Base-by-base conservation (phyloP, 2,797 vertebrate species). In the Manis pentadactyla region DNA sequence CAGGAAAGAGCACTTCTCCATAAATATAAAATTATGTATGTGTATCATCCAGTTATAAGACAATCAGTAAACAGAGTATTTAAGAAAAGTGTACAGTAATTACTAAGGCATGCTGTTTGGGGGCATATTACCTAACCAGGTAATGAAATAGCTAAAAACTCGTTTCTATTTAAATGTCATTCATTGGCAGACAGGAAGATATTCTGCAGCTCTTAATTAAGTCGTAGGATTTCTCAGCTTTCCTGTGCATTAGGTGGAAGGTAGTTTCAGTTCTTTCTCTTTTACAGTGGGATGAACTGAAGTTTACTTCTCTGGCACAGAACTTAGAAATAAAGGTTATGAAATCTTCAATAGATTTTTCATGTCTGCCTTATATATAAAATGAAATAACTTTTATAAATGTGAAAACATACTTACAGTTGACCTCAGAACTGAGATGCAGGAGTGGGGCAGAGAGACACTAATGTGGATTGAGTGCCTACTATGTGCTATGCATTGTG, bases 11-110 rank as follows among this genome's bases (percentile, higher is more conserved):
- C 93, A 92, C 69, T 96, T 97, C 88, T 53, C 85, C 66, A 95
- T 94, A 96, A 97, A 97, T 97, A 96, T 90, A 95, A 97, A 97
- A 97, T 96, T 95, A 96, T 81, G 51, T 79, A 84, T 82, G 46
- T 96, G 71, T 91, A 87, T 95, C 83, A 95, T 96, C 90, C 5
- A 1, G 93, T 89, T 96, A 66, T 63, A 96, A 97, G 94, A 85
- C 88, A 92, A 93, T 96, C 97, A 61, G 91, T 90, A 97, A 97
- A 93, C 53, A 94, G 8, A 17, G 51, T 92, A 95, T 87, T 97
- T 97, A 92, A 94, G 95, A 73, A 96, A 96, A 87, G 25, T 39
- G 42, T 77, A 77, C 59, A 81, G 92, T 97, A 96, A 98, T 97
- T 95, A 93, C 42, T 49, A 53, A 93, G 92, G 31, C 86, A 63